Base-by-base conservation (phyloP, 2,797 vertebrate species). In the Spinibarbus caldwelli region DNA sequence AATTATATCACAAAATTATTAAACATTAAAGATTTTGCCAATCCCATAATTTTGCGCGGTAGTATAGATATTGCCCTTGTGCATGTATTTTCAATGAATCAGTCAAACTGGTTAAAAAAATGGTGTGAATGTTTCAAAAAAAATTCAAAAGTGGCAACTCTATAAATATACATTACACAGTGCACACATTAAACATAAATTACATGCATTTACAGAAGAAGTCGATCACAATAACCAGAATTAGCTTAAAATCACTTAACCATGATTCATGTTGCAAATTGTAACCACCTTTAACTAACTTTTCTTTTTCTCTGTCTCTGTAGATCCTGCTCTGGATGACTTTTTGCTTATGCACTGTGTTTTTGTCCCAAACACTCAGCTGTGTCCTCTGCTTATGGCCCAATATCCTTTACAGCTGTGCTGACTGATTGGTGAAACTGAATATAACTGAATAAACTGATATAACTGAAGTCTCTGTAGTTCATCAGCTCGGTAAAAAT, bases 311-410 rank as follows among this genome's bases (percentile, higher is more conserved):
- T 26, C 47, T 12, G 72, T n/a, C 78, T 49, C 78, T 90, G 79
- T 95, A 99, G 98, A 99, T 92, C 94, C 96, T 11, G 93, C 96
- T 84, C 91, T 99, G 93, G 96, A 97, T 87, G 98, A 99, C 94
- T 99, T 99, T 93, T 93, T 98, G 88, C 96, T 99, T 94, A 97
- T 96, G 96, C 98, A 99, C 94, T 97, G 97, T 91, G 96, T 99
- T 91, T 99, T 99, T 95, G 98, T 99, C 91, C 97, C 97, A 89
- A 98, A 97, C 94, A 94, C 86, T 90, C 96, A 98, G 89, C 96
- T 99, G 76, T 99, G 97, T 91, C 95, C 97, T 17, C 96, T 95
- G 85, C 92, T 99, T 86, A 96, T 97, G 94, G 96, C 96, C 80
- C 98, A 99, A 97, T 99, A 99, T 99, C 98, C 98, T 99, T 98